Base-by-base conservation (phyloP, 2,888 invertebrate genomes). In the Tetropium fuscum region DNA sequence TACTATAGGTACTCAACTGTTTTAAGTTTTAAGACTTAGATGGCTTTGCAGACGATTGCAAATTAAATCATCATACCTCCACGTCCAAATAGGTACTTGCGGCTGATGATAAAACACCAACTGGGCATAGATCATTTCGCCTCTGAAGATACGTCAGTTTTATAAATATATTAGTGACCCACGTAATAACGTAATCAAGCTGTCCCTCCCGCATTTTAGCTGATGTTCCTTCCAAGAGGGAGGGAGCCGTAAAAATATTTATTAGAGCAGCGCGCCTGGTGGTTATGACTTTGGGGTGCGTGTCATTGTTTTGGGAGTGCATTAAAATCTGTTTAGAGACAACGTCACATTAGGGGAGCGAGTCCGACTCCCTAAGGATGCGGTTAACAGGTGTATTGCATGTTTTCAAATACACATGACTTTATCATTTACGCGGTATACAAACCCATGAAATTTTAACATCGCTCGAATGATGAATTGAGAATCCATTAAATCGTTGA, bases 241-340 rank as follows among this genome's bases (percentile, higher is more conserved):
- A 11, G 44, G 54, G 34, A 51, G 45, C 70, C 66, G 72, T 71
- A 74, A 76, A 76, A 76, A 77, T 76, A 77, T 77, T 77, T 77
- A 77, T 77, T 76, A 73, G 69, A 67, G 70, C 63, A 60, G 58
- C 69, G 70, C 70, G 72, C 58, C 73, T 73, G 74, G 74, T 75
- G 74, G 72, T 75, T 74, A 73, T 72, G 68, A 72, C 72, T 68
- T 72, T 57, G 69, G 76, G 75, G 76, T 71, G 77, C 74, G 73
- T 75, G 76, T 78, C 78, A 76, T 79, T 78, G 78, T 78, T 79
- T 78, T 78, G 73, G 75, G 75, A 78, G 75, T 77, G 82, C 83
- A 84, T 84, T 84, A 84, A 84, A 84, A 84, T 84, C 83, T 83
- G 84, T 84, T 84, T 84, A 83, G 82, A 77, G 75, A 69, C 74